These are phyloP conservation scores for Pungitius pungitius DNA, from an alignment of 2,113 vertebrate genomes.

Conservation along the genomic window DNA sequence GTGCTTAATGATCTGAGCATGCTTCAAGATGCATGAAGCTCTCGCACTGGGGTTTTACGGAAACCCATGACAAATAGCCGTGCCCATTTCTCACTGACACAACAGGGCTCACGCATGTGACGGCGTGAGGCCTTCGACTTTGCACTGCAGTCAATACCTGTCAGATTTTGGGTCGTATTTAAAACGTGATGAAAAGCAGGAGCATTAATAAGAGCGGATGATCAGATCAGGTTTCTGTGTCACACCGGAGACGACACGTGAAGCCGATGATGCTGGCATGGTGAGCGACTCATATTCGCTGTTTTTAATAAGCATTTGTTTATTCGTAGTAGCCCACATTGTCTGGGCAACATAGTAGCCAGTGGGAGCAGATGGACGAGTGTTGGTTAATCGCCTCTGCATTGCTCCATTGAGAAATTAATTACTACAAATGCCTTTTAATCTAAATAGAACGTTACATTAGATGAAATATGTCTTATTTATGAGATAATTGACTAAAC, in stretches of 20 bases:
- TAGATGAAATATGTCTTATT: constrained; percentile 21
- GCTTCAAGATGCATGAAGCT: constrained; percentile 5
- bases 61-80: constrained; percentile 20
- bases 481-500: constrained; percentile 13
- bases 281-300: constrained; percentile 21
- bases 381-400: constrained; percentile 20
- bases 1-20: constrained; percentile 38
- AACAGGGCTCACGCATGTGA: neutral
- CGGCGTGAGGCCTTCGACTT: neutral
- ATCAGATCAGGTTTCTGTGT: neutral
- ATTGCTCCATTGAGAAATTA: constrained; percentile 31
- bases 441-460: constrained; percentile 19
- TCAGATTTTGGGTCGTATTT: neutral
- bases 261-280: neutral
- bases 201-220: constrained; percentile 7
- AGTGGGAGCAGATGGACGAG: constrained; percentile 49
- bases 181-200: neutral
- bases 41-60: constrained; percentile 10
- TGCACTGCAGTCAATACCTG: neutral
- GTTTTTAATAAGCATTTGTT: constrained; percentile 42
- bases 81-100: constrained; percentile 13
- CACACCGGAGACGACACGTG: neutral
- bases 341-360: constrained; percentile 28
- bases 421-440: constrained; percentile 6
- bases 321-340: constrained; percentile 41